These are phyloP conservation scores for Pardalotus punctatus DNA, from an alignment of 2,113 vertebrate genomes.

Conservation along the genomic window DNA sequence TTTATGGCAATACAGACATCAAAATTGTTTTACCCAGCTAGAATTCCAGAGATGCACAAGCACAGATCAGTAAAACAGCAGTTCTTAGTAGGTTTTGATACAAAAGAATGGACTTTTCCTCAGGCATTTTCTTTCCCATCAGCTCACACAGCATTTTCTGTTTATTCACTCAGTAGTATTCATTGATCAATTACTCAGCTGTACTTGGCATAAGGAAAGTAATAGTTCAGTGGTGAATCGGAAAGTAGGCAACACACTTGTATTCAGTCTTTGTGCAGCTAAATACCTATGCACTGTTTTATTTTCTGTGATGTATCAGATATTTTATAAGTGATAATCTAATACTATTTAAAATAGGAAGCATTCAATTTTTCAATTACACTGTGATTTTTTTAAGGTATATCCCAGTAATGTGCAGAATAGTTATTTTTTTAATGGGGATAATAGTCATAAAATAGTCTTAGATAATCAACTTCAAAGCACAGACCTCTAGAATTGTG, in stretches of 20 bases:
- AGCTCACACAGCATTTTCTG: constrained; percentile 35
- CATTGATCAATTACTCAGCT: constrained; percentile 45
- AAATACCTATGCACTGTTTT: background rate
- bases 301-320: background rate
- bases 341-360: background rate
- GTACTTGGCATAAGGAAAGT: background rate
- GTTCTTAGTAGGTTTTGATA: constrained; percentile 14
- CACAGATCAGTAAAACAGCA: constrained; percentile 47
- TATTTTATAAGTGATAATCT: background rate
- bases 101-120: constrained; percentile 44
- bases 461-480: background rate
- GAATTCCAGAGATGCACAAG: background rate
- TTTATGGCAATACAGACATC: constrained; percentile 29
- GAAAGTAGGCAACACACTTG: background rate
- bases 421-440: background rate
- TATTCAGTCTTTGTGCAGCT: background rate
- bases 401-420: background rate
- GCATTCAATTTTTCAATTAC: background rate
- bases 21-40: constrained; percentile 37
- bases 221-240: background rate
- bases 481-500: background rate
- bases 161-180: constrained; percentile 44
- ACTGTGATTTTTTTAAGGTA: background rate
- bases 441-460: background rate
- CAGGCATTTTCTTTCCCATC: constrained; percentile 36